Percentiles rank a stretch among this genome's conserved stretches.
phyloP scores from a whole-genome alignment of 1,140 invertebrate genomes.

The Eurosta solidaginis region DNA sequence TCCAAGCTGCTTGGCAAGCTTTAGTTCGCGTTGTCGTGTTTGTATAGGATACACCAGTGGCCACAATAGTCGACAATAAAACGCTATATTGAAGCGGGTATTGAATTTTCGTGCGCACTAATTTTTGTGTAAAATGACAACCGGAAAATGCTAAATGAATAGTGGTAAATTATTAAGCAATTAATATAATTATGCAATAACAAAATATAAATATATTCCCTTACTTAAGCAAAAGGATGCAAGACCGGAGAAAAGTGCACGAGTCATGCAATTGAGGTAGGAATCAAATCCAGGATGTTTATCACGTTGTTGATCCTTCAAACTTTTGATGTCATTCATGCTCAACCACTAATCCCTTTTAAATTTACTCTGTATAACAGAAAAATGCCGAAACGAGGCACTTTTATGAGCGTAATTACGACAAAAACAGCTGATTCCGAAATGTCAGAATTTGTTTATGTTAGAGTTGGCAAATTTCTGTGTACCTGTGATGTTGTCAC shows the following conservation, averaged over 20 bases:
- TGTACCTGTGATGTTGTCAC: no score
- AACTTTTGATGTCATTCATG: conserved; percentile 57
- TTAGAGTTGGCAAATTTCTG: no score
- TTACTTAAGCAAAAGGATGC: conserved; percentile 61
- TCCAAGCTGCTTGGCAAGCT: conserved; percentile 62
- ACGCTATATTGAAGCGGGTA: conserved; percentile 58
- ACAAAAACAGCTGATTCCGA: no score
- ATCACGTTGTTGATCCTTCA: conserved; percentile 60
- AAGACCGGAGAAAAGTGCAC: conserved; percentile 61
- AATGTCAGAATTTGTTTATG: no score
- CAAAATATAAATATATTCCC: conserved; percentile 18
- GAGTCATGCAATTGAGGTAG: conserved; percentile 64
- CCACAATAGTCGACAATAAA: conserved; percentile 57
- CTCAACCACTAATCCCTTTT: no score
- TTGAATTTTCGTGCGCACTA: conserved; percentile 54
- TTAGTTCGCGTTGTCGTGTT: conserved; percentile 58
- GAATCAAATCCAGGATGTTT: conserved; percentile 62
- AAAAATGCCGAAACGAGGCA: no score
- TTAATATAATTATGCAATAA: conserved; percentile 23
- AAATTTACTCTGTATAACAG: no score
- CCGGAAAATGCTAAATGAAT: conserved; percentile 59
- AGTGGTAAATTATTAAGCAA: conserved; percentile 47
- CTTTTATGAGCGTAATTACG: no score
- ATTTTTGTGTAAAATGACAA: conserved; percentile 59
- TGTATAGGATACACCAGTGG: conserved; percentile 54